Evolutionary conservation across 2,797 vertebrate genomes (phyloP), one percentile per base, ranked within the genome.

Genomic region (Ceyx erithaca): DNA sequence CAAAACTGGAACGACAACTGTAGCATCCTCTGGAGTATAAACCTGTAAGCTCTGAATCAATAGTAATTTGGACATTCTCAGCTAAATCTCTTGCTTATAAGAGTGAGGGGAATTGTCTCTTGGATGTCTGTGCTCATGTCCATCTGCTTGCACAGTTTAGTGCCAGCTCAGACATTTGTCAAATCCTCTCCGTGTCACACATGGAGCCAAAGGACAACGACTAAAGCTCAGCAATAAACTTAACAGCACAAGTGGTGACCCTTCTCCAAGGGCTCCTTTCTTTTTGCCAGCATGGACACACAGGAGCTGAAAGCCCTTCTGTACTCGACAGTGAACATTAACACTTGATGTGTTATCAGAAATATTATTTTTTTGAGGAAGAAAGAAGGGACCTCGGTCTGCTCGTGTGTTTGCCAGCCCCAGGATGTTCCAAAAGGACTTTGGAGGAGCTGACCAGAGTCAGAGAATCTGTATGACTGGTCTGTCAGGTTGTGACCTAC

Each of bases 151-250:
- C 55, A 49, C 0, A 15, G 67, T 14, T 49, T 16, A 69, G 59
- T 84, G 90, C 95, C 93, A 95, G 87, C 85, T 72, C 55, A 61
- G 76, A 72, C 70, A 76, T 81, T 93, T 85, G 88, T 90, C 86
- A 87, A 5, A 85, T 78, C 75, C 67, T 87, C 63, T 31, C 86
- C 72, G 10, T 33, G 61, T 30, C 81, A 87, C 62, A 69, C 55
- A 16, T 1, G 25, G 48, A 93, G 81, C 72, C 86, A 93, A 90
- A 66, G 90, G 70, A 90, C 69, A 70, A 25, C 5, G n/a, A 48
- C 43, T 28, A 46, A 75, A 83, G 66, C 72, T 49, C 37, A 67
- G 76, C 66, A 89, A 28, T 9, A 49, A 58, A 21, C 33, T 11
- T 63, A 55, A 66, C 51, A 49, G 54, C 1, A 1, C 18, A 63